These are phyloP conservation scores for Isoperla grammatica DNA, from an alignment of 2,888 invertebrate species.

Conservation along the genomic window DNA sequence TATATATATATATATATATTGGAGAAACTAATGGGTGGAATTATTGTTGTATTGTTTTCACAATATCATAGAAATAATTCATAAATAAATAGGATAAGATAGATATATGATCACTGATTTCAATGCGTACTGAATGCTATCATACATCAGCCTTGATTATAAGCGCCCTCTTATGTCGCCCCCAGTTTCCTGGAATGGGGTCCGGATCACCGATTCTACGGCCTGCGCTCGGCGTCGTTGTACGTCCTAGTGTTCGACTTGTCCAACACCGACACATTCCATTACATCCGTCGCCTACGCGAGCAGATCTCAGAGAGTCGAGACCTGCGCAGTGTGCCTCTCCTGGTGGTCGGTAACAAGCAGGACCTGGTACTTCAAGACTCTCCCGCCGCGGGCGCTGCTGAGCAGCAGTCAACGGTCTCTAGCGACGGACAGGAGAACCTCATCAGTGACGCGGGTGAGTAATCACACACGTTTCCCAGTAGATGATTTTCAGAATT, in stretches of 20 bases:
- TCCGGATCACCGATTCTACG: slow-evolving; percentile 71
- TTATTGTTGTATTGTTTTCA: too few relatives aligned
- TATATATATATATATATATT: too few relatives aligned
- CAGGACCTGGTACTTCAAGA: slow-evolving; percentile 63
- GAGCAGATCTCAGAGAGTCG: slow-evolving; percentile 91
- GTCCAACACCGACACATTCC: slow-evolving; percentile 84
- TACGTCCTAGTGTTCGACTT: slow-evolving; percentile 93
- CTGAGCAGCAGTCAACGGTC: slow-evolving; percentile 40
- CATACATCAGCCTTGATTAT: too few relatives aligned
- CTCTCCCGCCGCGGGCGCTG: slow-evolving; percentile 27
- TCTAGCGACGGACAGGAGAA: neutral
- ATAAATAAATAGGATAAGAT: too few relatives aligned
- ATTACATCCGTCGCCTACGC: slow-evolving; percentile 81
- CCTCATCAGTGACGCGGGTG: neutral
- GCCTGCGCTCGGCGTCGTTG: slow-evolving; percentile 79
- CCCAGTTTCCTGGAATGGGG: slow-evolving; percentile 91
- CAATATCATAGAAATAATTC: too few relatives aligned
- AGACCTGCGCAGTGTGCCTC: slow-evolving; percentile 80
- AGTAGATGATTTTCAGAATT: too few relatives aligned
- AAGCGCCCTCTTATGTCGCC: too few relatives aligned
- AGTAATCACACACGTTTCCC: too few relatives aligned
- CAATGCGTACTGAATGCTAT: too few relatives aligned
- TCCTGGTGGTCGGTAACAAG: slow-evolving; percentile 92
- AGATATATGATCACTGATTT: too few relatives aligned
- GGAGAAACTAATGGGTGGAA: too few relatives aligned